These are phyloP conservation scores for Grammomys dolichurus DNA, from an alignment of 2,113 vertebrate genomes.

Conservation along the genomic window DNA sequence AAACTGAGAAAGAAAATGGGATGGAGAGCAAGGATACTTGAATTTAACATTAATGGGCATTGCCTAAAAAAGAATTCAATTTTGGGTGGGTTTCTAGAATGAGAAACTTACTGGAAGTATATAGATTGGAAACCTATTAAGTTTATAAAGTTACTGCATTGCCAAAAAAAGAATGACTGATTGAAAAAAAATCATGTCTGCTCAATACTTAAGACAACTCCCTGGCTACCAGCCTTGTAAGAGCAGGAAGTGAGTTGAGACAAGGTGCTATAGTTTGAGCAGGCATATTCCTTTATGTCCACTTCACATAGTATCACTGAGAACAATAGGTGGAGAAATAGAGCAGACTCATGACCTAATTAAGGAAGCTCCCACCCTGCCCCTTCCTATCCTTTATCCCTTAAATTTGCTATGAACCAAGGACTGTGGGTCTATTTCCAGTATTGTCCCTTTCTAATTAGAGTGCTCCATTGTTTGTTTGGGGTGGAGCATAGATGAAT, in stretches of 20 bases:
- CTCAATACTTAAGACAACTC: conserved; percentile 54
- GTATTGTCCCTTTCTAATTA: conserved; percentile 42
- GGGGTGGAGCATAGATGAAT: neutral
- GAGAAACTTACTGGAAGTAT: conserved; percentile 54
- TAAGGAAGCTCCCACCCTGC: conserved; percentile 55
- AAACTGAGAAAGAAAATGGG: conserved; percentile 12
- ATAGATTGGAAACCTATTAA: conserved; percentile 48
- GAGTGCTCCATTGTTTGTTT: conserved; percentile 45
- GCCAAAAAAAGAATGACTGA: conserved; percentile 1
- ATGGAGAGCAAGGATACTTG: conserved; percentile 10
- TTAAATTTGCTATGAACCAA: conserved; percentile 3
- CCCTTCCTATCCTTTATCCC: neutral
- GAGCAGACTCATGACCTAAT: conserved; percentile 44
- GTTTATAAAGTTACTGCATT: conserved; percentile 31
- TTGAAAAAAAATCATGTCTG: conserved; percentile 27
- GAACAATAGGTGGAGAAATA: conserved; percentile 14
- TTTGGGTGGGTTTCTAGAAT: neutral
- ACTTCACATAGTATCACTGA: neutral
- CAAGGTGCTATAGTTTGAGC: conserved; percentile 23
- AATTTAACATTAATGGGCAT: neutral
- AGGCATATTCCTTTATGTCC: neutral
- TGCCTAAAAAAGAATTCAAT: conserved; percentile 3
- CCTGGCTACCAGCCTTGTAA: conserved; percentile 17
- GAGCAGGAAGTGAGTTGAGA: conserved; percentile 48
- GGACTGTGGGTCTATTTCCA: neutral